Conservation (phyloP, 2,113 vertebrate genomes). For the Erythrolamprus reginae region DNA sequence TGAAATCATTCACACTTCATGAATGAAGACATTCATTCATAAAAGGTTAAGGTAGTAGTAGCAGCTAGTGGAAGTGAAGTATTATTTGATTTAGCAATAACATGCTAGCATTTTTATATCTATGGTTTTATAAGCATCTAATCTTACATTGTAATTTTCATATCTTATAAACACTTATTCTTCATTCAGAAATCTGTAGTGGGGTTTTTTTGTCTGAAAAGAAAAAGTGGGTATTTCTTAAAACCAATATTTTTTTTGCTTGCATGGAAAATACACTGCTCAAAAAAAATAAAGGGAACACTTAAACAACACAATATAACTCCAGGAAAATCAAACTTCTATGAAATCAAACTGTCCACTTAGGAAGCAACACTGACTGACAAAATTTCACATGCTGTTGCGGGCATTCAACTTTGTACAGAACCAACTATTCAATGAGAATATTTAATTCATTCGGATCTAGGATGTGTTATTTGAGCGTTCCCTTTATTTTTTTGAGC, state of each 20-base stretch:
- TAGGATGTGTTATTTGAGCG: too few species aligned
- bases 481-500: too few species aligned
- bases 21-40: neutral
- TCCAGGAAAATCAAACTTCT: too few species aligned
- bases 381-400: too few species aligned
- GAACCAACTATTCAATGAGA: too few species aligned
- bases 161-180: conserved; percentile 6
- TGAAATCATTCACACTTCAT: neutral
- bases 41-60: neutral
- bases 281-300: too few species aligned
- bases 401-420: too few species aligned
- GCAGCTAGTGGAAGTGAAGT: neutral
- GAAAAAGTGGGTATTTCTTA: neutral
- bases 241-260: neutral
- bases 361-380: too few species aligned
- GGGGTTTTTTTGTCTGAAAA: neutral
- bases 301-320: too few species aligned
- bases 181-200: neutral
- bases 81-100: neutral
- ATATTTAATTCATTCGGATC: too few species aligned
- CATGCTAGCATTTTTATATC: neutral
- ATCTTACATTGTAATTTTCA: conserved; percentile 13
- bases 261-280: neutral
- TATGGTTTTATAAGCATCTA: neutral
- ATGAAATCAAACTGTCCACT: too few species aligned